Base-by-base conservation (phyloP, 2,797 vertebrate genomes). In the Poecilia velifera region DNA sequence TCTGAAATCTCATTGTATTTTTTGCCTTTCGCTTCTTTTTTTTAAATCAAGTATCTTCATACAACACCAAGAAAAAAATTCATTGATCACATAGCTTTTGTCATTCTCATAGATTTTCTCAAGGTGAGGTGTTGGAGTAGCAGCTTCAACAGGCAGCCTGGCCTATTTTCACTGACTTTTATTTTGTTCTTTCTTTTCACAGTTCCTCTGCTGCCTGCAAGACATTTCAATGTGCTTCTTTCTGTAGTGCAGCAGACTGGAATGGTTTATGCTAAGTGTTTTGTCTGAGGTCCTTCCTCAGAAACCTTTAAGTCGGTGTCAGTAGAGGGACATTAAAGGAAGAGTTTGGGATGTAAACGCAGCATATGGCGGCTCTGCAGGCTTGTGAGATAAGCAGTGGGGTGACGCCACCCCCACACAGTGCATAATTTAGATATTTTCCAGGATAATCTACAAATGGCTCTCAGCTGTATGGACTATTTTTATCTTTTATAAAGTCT, bases 321-420 rank as follows among this genome's bases (percentile, higher is more conserved):
- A 16, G 20, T 76, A 25, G 74, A 18, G 20, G 18, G 57, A 31
- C 68, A 31, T 77, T 76, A 36, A 53, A 39, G 46, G 6, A 75
- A 51, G 72, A 70, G 70, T 77, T 28, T 75, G 34, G 70, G 59
- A 64, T 73, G n/a, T 64, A 45, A 81, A 73, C 31, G 46, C 49
- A 76, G 78, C 92, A 92, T 94, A 94, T 87, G 88, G 90, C 18
- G 1, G 81, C 90, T 82, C 91, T 74, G 86, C 87, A 79, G 88
- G 91, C 46, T 64, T 72, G 87, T 85, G 80, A 83, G 82, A 81
- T 77, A 49, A 87, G 80, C 87, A 82, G 62, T 70, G 73, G 77
- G 88, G 73, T 77, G 84, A 43, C 72, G 57, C 55, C 80, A 34
- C 81, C 71, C 73, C 71, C 73, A 47, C 81, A 74, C 82, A 68